phyloP scores from a whole-genome alignment of 2,113 vertebrate genomes.

The Macquaria australasica region DNA sequence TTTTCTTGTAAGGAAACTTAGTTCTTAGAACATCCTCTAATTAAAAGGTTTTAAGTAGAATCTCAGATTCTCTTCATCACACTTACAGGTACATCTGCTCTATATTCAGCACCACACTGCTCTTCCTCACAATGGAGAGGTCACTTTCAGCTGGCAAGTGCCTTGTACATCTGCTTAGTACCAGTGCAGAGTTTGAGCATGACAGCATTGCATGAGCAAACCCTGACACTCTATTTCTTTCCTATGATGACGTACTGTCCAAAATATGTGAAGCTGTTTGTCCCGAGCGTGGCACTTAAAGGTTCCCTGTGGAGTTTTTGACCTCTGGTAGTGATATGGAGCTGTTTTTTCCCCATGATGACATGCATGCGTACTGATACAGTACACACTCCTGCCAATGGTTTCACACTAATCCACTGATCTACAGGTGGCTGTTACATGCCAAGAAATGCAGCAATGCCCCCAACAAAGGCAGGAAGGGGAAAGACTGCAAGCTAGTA shows the following conservation, averaged over 20 bases:
- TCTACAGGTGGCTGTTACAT: neutral
- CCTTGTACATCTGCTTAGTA: neutral
- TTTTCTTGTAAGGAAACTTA: neutral
- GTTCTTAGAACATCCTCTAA: neutral
- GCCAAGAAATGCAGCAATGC: neutral
- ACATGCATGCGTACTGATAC: no score
- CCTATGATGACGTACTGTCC: neutral
- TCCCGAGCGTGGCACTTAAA: neutral
- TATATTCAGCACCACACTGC: slow-evolving; percentile 3
- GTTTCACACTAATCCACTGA: neutral
- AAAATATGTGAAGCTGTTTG: neutral
- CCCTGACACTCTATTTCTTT: neutral
- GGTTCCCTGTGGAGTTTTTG: neutral
- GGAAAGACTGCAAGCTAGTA: neutral
- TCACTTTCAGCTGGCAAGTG: slow-evolving; percentile 18
- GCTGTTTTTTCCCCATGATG: neutral
- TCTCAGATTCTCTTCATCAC: neutral
- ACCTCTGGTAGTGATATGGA: neutral
- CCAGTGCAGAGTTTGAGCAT: neutral
- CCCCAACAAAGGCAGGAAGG: neutral
- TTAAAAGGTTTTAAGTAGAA: neutral
- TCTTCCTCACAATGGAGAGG: slow-evolving; percentile 5
- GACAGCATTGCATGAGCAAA: neutral
- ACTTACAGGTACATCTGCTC: neutral
- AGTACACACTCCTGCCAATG: neutral